Percentiles rank a stretch among this genome's conserved stretches.
Evolutionary conservation across 2,888 invertebrate species (phyloP).

Genomic region (Patella depressa): DNA sequence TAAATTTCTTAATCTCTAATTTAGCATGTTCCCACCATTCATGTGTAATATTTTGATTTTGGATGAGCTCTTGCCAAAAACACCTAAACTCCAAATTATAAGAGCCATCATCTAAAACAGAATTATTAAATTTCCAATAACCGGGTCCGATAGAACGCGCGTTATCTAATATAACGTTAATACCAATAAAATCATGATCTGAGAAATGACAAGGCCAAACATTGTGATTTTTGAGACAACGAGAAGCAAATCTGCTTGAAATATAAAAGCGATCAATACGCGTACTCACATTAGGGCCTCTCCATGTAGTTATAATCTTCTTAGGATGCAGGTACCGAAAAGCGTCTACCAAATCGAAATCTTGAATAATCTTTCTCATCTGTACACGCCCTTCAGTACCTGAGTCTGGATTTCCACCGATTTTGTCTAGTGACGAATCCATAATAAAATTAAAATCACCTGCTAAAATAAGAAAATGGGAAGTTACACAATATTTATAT

Average conservation of each 20-base stretch:
- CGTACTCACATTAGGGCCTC: neutral
- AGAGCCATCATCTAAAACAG: neutral
- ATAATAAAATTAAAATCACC: neutral
- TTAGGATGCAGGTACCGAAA: neutral
- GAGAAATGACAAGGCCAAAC: constrained; percentile 6
- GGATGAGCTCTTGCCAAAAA: neutral
- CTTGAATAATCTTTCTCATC: neutral
- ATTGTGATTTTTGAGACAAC: neutral
- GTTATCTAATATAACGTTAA: neutral
- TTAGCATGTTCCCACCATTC: neutral
- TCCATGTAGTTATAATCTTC: neutral
- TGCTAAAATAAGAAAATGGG: neutral
- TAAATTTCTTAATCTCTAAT: neutral
- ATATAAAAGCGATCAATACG: neutral
- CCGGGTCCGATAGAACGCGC: neutral
- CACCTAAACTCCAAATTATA: neutral
- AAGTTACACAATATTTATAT: neutral
- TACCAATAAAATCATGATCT: neutral
- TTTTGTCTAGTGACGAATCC: neutral
- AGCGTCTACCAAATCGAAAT: constrained; percentile 2
- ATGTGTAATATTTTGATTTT: neutral
- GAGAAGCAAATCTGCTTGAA: neutral
- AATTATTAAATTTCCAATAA: constrained; percentile 2
- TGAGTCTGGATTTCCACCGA: neutral
- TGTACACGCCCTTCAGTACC: neutral